phyloP scores from a whole-genome alignment of 2,797 vertebrate species.

The Margarornis squamiger region DNA sequence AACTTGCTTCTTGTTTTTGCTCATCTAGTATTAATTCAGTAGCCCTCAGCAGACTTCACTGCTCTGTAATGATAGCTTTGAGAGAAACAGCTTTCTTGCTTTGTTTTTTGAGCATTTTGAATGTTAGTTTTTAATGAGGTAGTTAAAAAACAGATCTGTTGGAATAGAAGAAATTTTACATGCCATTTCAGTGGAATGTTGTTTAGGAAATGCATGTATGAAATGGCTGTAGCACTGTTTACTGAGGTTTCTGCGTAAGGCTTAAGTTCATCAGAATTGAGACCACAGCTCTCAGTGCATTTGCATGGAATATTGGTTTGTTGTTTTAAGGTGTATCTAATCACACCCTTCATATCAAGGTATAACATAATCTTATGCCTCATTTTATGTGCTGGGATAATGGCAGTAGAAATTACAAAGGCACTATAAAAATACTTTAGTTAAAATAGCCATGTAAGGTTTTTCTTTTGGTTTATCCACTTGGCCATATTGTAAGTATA shows the following conservation, averaged over 20 bases:
- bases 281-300: not conserved
- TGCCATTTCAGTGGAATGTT: not conserved
- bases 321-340: not conserved
- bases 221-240: not conserved
- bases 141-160: not conserved
- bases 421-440: not conserved
- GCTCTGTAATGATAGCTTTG: not conserved
- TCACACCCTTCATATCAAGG: not conserved
- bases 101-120: not conserved
- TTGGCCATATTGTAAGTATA: not conserved
- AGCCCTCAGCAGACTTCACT: not conserved
- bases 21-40: conserved; percentile 23
- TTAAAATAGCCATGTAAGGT: not conserved
- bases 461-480: not conserved
- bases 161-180: not conserved
- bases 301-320: not conserved
- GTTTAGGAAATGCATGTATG: not conserved
- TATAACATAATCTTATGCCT: not conserved
- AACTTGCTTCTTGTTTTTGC: conserved; percentile 40
- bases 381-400: not conserved
- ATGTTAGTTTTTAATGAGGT: not conserved
- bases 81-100: not conserved
- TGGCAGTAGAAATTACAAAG: not conserved
- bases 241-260: not conserved
- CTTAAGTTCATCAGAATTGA: not conserved